These are phyloP conservation scores for Fregata magnificens DNA, from an alignment of 2,113 vertebrate genomes.

Conservation along the genomic window DNA sequence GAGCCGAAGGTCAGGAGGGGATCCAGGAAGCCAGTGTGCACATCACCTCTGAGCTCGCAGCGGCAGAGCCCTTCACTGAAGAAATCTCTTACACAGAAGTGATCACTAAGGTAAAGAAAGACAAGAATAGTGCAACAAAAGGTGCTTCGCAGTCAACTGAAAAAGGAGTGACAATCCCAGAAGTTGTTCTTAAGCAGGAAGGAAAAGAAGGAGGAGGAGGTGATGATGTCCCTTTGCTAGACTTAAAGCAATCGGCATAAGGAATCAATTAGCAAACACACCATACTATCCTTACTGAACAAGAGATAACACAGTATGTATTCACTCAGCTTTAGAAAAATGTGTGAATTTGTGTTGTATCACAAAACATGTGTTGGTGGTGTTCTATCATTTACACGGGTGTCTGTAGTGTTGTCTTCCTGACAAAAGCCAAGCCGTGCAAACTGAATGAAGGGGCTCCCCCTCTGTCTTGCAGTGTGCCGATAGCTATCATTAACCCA, in stretches of 20 bases:
- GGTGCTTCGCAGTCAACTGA: slow-evolving; percentile 59
- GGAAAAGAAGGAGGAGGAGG: slow-evolving; percentile 73
- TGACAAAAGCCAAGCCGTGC: background rate
- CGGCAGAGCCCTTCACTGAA: slow-evolving; percentile 79
- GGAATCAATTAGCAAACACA: background rate
- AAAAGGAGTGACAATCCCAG: slow-evolving; percentile 52
- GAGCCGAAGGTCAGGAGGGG: slow-evolving; percentile 83
- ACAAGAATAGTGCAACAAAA: slow-evolving; percentile 70
- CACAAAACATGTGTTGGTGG: background rate
- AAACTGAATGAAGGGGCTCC: background rate
- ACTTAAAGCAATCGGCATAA: slow-evolving; percentile 87
- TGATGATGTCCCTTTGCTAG: slow-evolving; percentile 76
- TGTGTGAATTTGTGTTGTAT: background rate
- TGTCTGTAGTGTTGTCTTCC: background rate
- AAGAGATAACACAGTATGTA: background rate
- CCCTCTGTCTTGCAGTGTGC: background rate
- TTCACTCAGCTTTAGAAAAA: background rate
- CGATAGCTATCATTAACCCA: background rate
- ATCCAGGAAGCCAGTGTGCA: slow-evolving; percentile 70
- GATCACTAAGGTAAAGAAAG: slow-evolving; percentile 80
- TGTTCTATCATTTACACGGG: background rate
- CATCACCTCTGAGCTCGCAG: slow-evolving; percentile 39
- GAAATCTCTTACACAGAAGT: slow-evolving; percentile 82
- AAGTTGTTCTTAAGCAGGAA: slow-evolving; percentile 74
- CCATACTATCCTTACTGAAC: background rate